A percentile compares a stretch with the other conserved stretches of the same genome.
phyloP scores from a whole-genome alignment of 2,797 vertebrate genomes.

The Pygocentrus nattereri region DNA sequence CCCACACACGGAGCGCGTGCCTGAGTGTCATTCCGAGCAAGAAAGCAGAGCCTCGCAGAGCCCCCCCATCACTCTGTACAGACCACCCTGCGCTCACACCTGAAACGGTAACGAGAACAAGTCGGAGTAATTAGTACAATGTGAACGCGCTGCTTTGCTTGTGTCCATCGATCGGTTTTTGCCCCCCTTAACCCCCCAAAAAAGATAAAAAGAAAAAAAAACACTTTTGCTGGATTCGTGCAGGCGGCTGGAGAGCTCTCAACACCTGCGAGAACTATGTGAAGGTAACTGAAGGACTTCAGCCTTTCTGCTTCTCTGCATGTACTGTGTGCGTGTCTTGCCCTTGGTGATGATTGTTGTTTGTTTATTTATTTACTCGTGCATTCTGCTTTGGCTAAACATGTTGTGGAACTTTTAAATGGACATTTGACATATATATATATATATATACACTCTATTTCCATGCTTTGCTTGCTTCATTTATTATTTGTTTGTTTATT shows the following conservation, averaged over 20 bases:
- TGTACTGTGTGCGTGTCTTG: too few species aligned
- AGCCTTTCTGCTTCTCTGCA: not conserved
- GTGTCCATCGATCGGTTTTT: conserved; percentile 13
- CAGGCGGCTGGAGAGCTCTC: conserved; percentile 65
- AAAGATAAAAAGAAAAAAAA: not conserved
- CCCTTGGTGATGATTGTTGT: not conserved
- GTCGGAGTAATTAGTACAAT: not conserved
- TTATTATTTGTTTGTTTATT: too few species aligned
- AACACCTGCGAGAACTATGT: conserved; percentile 79
- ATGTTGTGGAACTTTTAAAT: too few species aligned
- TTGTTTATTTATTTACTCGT: not conserved
- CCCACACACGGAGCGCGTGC: conserved; percentile 23
- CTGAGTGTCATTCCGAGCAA: not conserved
- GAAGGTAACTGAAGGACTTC: conserved; percentile 75
- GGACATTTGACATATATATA: not conserved
- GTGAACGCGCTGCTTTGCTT: not conserved
- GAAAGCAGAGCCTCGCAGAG: conserved; percentile 45
- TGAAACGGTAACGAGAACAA: not conserved
- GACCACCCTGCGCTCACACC: not conserved
- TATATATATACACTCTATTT: not conserved
- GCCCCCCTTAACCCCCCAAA: not conserved
- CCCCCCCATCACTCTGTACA: conserved; percentile 54
- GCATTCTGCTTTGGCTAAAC: not conserved
- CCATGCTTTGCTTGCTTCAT: not conserved
- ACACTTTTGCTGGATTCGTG: conserved; percentile 58